phyloP scores from a whole-genome alignment of 2,113 vertebrate genomes.

The Chamaetylas fuelleborni region DNA sequence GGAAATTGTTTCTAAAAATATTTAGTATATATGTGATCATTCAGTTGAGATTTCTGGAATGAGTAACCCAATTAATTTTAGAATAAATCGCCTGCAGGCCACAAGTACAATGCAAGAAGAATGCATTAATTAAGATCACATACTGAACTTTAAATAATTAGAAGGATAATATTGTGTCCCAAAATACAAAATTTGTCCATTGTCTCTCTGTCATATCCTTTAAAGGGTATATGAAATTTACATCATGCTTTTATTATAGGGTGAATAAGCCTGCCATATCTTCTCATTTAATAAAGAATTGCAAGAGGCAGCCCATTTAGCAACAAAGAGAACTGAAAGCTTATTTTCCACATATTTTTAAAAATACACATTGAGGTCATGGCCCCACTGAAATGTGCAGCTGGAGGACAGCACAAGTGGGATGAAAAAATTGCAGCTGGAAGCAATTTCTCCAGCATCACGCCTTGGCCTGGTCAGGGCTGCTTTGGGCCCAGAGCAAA shows the following conservation, averaged over 20 bases:
- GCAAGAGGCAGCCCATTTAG: not conserved
- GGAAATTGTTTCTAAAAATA: not conserved
- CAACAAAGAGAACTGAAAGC: rapidly evolving
- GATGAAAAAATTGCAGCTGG: not conserved
- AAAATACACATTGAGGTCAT: not conserved
- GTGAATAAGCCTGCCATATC: not conserved
- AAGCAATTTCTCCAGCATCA: not conserved
- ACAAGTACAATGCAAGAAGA: not conserved
- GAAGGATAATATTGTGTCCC: not conserved
- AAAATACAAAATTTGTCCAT: not conserved
- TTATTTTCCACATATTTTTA: slow-evolving; percentile 5
- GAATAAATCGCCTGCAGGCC: not conserved
- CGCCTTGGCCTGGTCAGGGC: not conserved
- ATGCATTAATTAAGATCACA: not conserved
- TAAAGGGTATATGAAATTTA: not conserved
- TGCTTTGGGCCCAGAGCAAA: not conserved
- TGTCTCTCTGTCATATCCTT: not conserved
- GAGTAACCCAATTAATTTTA: not conserved
- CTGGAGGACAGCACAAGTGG: not conserved
- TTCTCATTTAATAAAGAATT: not conserved
- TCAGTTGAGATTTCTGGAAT: not conserved
- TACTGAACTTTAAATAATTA: not conserved
- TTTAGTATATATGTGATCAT: not conserved
- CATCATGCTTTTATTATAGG: not conserved
- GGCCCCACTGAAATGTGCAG: not conserved